Conservation (phyloP, 2,888 invertebrate genomes). For the Epicampocera succincta region DNA sequence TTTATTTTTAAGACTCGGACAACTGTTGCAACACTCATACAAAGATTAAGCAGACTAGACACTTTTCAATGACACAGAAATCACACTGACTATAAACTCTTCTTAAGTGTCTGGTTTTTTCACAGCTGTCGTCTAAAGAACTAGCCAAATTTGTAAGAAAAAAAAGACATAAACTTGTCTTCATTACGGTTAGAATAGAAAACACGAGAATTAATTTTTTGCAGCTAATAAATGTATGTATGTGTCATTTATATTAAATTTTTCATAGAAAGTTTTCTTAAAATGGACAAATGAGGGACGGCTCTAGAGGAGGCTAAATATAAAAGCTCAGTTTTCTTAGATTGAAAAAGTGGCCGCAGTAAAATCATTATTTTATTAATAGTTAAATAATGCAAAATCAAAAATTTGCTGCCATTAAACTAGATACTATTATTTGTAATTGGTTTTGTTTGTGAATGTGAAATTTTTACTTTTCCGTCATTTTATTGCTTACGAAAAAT, state of each 20-base stretch:
- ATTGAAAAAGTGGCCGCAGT: too few relatives aligned
- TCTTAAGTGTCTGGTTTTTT: constrained; percentile 5
- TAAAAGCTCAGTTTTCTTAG: too few relatives aligned
- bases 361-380: too few relatives aligned
- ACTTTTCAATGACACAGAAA: constrained; percentile 53
- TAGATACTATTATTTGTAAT: too few relatives aligned
- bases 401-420: too few relatives aligned
- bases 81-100: constrained; percentile 39
- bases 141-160: constrained; percentile 58
- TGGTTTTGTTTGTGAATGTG: too few relatives aligned
- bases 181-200: constrained; percentile 13
- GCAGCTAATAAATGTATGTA: constrained; percentile 23
- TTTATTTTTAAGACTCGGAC: constrained; percentile 73
- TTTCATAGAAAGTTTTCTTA: constrained; percentile 76
- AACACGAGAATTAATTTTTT: constrained; percentile 31
- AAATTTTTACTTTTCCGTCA: too few relatives aligned
- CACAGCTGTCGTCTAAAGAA: constrained; percentile 29
- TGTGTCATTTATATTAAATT: constrained; percentile 57
- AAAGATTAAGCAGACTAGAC: constrained; percentile 5
- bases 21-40: neutral
- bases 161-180: constrained; percentile 47
- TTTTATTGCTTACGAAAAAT: too few relatives aligned
- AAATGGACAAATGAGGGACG: too few relatives aligned
- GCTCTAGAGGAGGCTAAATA: too few relatives aligned
- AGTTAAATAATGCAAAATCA: too few relatives aligned